These are phyloP conservation scores for Holcopasites calliopsidis DNA, from an alignment of 1,140 invertebrate genomes.

Conservation along the genomic window DNA sequence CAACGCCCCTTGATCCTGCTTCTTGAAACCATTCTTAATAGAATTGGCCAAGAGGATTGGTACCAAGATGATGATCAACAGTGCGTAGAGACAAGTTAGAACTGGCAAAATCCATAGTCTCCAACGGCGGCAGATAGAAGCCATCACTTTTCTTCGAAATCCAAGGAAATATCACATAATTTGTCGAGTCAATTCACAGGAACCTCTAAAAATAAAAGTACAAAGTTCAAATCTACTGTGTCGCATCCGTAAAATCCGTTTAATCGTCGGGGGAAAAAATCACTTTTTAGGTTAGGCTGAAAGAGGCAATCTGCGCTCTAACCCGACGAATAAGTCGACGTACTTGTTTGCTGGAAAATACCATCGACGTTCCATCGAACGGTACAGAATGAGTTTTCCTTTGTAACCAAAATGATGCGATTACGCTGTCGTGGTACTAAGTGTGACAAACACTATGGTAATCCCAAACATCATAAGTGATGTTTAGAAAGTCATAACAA, in stretches of 20 bases:
- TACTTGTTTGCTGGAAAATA: not conserved
- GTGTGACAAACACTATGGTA: not conserved
- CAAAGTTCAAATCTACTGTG: no score
- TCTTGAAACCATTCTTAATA: conserved; percentile 85
- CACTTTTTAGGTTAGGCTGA: no score
- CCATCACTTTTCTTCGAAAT: conserved; percentile 66
- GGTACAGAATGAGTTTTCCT: not conserved
- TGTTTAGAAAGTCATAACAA: conserved; percentile 32
- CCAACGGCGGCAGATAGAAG: conserved; percentile 85
- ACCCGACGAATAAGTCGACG: not conserved
- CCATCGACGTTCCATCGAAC: not conserved
- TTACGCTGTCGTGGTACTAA: not conserved
- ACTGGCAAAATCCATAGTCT: conserved; percentile 93
- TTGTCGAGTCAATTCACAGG: not conserved
- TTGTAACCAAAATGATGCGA: not conserved
- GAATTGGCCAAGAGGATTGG: conserved; percentile 89
- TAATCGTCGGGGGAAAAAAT: no score
- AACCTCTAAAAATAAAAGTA: conserved; percentile 7
- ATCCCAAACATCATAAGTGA: no score
- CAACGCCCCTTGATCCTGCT: conserved; percentile 88
- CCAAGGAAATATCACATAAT: conserved; percentile 59
- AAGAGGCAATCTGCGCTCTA: no score
- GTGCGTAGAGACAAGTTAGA: conserved; percentile 88
- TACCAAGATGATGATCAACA: conserved; percentile 90
- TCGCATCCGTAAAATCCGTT: no score